Conservation (phyloP, 1,140 invertebrate genomes). For the Melitaea cinxia region DNA sequence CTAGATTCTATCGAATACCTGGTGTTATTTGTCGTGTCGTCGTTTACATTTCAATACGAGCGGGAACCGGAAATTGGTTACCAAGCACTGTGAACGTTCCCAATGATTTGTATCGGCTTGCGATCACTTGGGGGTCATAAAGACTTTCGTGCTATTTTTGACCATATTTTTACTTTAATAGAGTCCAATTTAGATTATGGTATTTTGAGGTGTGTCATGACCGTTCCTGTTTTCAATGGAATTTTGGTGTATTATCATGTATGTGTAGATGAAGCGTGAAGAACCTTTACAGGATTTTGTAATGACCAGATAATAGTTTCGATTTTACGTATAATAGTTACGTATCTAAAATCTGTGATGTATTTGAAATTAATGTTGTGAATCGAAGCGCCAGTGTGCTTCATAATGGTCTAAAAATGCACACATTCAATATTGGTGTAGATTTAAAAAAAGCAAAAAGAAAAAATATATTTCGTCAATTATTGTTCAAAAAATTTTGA, state of each 20-base stretch:
- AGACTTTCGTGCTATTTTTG: neutral
- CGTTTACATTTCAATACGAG: slow-evolving; percentile 57
- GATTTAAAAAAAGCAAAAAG: too few species aligned
- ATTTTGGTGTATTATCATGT: slow-evolving; percentile 35
- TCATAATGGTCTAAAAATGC: too few species aligned
- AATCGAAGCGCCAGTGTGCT: too few species aligned
- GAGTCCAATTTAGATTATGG: slow-evolving; percentile 6
- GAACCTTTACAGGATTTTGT: slow-evolving; percentile 16
- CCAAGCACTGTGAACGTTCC: slow-evolving; percentile 49
- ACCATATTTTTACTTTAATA: neutral
- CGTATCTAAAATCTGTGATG: too few species aligned
- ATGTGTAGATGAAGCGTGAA: slow-evolving; percentile 26
- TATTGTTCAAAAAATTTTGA: too few species aligned
- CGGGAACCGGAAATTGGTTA: slow-evolving; percentile 55
- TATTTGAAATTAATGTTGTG: too few species aligned
- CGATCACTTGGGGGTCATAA: slow-evolving; percentile 26
- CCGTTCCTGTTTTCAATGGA: slow-evolving; percentile 30
- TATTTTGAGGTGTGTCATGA: slow-evolving; percentile 21
- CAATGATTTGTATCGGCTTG: slow-evolving; percentile 47
- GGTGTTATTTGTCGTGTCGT: slow-evolving; percentile 35
- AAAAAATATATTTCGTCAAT: too few species aligned
- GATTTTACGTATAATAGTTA: slow-evolving; percentile 3
- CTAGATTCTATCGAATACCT: slow-evolving; percentile 6
- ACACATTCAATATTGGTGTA: too few species aligned
- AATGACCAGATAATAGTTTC: neutral